Base-by-base conservation (phyloP, 2,888 invertebrate species). In the Neuroscelio doddi region DNA sequence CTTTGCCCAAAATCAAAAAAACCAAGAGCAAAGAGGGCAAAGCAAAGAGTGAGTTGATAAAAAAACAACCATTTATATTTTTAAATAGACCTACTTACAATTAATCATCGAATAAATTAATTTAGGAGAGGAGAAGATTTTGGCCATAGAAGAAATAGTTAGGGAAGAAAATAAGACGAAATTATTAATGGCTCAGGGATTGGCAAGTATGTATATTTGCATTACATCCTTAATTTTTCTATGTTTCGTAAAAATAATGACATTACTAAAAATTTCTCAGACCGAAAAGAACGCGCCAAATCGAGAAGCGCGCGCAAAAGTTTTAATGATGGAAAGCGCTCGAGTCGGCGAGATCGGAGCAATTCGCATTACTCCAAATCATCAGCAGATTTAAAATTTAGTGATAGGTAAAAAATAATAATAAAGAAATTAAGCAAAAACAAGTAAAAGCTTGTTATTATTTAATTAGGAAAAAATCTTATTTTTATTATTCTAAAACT, bases 61-160 rank as follows among this genome's bases (percentile, higher is more conserved):
- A 1, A 9, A 12, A 32, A 8, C 5, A 3, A 12, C 9, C 9
- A 32, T 61, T 16, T 39, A 49, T 49, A 63, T 61, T 55, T 57
- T 52, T 64, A 61, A 52, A 26, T 29, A n/a, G n/a, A n/a, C n/a
- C n/a, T n/a, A n/a, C n/a, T n/a, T 17, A 41, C 12, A 26, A 12
- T n/a, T 1, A 46, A 34, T 41, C 17, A 32, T 39, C 51, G 14
- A 21, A 36, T 30, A 42, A 21, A 49, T 64, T 41, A 29, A 42
- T 58, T 38, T 51, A 57, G 69, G 47, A 69, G 79, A 81, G 26
- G 81, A 80, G 57, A 83, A 82, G 57, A 70, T 84, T 64, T 68
- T 79, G n/a, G 84, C 84, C 3, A 83, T 84, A 10, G 84, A 84
- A 65, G 83, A 83, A 72, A 83, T 84, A 58, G 80, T 83, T 8